phyloP scores from a whole-genome alignment of 2,113 vertebrate genomes.

The Oplegnathus fasciatus region DNA sequence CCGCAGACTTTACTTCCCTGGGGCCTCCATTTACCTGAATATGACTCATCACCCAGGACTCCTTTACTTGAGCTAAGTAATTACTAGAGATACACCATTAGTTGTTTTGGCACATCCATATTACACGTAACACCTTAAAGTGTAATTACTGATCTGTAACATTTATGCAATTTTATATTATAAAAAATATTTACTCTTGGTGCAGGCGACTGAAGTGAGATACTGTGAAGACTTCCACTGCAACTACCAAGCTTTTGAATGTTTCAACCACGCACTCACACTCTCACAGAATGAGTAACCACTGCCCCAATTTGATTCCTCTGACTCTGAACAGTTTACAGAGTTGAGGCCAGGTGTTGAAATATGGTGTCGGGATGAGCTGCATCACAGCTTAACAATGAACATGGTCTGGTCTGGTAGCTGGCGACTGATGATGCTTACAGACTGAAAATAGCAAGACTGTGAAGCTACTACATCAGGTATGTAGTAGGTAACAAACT shows the following conservation, averaged over 20 bases:
- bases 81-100: not conserved
- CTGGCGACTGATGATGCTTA: constrained; percentile 27
- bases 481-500: constrained; percentile 4
- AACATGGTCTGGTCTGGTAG: constrained; percentile 3
- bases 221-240: not conserved
- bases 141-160: not conserved
- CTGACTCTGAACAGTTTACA: not conserved
- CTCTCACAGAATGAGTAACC: constrained; percentile 13
- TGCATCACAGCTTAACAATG: constrained; percentile 31
- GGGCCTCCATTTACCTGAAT: constrained; percentile 23
- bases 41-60: constrained; percentile 5
- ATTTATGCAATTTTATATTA: not conserved
- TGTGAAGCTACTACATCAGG: constrained; percentile 11
- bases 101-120: not conserved
- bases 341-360: constrained; percentile 25
- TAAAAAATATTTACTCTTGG: not conserved
- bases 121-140: not conserved
- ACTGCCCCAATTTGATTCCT: not conserved
- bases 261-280: not conserved
- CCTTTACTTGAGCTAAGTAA: constrained; percentile 4
- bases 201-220: not conserved
- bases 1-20: constrained; percentile 12
- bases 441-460: constrained; percentile 34
- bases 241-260: not conserved
- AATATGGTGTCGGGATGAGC: constrained; percentile 1